Conservation (phyloP, 2,797 vertebrate species). For the Mionectes olivaceus region DNA sequence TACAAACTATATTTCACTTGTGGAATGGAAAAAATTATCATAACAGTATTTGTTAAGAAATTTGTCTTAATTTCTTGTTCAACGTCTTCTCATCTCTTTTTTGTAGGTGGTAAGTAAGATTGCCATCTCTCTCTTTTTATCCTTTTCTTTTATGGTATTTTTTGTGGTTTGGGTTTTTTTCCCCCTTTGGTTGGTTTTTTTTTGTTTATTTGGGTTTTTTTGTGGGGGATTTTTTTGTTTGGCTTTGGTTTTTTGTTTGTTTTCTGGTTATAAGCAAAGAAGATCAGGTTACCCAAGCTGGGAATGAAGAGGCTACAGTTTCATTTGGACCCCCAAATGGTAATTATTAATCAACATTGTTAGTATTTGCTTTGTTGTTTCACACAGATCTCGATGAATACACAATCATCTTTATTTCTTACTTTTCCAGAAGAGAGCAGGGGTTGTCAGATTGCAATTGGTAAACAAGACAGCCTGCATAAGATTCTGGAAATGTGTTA, state of each 20-base stretch:
- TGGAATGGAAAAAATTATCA: background rate
- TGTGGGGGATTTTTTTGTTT: background rate
- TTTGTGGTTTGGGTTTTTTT: too few species aligned
- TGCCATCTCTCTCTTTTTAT: background rate
- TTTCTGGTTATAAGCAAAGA: background rate
- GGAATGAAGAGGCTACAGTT: background rate
- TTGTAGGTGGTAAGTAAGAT: background rate
- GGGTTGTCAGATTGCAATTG: background rate
- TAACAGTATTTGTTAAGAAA: background rate
- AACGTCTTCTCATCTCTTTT: background rate
- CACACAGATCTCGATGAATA: background rate
- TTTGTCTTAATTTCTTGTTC: background rate
- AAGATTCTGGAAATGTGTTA: background rate
- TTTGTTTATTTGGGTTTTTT: background rate
- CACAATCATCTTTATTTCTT: background rate
- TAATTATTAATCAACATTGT: background rate
- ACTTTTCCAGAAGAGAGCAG: background rate
- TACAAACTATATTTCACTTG: background rate
- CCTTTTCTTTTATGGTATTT: too few species aligned
- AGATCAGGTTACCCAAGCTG: background rate
- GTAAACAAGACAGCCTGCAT: background rate
- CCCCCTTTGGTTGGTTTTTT: too few species aligned
- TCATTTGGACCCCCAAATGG: background rate
- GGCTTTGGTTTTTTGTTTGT: background rate
- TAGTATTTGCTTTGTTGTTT: background rate